phyloP scores from a whole-genome alignment of 2,113 vertebrate genomes.

The Varanus salvator region DNA sequence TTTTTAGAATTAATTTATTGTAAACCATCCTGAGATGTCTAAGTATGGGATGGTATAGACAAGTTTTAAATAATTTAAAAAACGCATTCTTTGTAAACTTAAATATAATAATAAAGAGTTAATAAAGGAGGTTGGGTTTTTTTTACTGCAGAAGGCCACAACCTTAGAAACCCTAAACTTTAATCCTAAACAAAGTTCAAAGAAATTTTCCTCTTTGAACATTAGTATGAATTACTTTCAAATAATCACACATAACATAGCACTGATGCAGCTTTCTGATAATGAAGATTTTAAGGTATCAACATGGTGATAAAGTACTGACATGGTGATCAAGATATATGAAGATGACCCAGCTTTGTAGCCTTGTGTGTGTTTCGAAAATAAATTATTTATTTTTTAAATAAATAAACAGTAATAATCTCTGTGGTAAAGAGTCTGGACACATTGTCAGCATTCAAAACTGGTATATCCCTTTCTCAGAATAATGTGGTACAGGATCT shows the following conservation, averaged over 20 bases:
- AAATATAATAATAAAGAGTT: not conserved
- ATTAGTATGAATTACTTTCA: not conserved
- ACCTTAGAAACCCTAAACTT: not conserved
- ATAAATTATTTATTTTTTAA: too few relatives aligned
- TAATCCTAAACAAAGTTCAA: not conserved
- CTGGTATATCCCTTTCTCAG: not conserved
- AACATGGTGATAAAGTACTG: conserved; percentile 38
- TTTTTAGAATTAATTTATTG: too few relatives aligned
- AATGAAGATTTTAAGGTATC: conserved; percentile 51
- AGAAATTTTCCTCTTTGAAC: not conserved
- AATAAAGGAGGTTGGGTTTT: not conserved
- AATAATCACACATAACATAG: not conserved
- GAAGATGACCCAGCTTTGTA: not conserved
- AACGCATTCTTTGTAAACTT: not conserved
- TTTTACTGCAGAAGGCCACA: too few relatives aligned
- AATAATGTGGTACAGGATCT: not conserved
- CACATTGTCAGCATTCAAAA: not conserved
- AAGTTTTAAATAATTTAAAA: not conserved
- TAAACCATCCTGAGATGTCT: too few relatives aligned
- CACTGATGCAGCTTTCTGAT: conserved; percentile 32
- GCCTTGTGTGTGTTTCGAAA: too few relatives aligned
- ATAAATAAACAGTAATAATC: not conserved
- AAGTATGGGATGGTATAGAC: too few relatives aligned
- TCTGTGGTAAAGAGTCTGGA: not conserved
- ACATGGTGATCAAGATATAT: conserved; percentile 35